Evolutionary conservation across 2,797 vertebrate species (phyloP), one percentile per base, ranked within the genome.

Genomic region (Notamacropus eugenii): DNA sequence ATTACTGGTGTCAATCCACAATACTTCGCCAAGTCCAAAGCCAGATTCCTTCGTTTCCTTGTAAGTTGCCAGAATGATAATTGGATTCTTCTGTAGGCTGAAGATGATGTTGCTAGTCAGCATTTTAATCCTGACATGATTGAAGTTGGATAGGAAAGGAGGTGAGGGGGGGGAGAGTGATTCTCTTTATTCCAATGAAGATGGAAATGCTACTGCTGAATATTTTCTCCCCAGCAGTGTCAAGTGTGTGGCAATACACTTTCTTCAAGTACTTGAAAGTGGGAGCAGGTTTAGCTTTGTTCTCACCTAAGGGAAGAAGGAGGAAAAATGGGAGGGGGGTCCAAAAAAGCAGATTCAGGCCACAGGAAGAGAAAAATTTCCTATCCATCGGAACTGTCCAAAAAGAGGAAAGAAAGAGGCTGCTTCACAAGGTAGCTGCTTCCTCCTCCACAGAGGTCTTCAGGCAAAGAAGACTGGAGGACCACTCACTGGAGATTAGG

Each of bases 51-150:
- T 96, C 58, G 3, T 92, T 96, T 96, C 54, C 59, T 97, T 96
- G 14, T 27, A 0, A 27, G 4, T 94, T 95, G n/a, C 87, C 90
- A 55, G 92, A 74, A 92, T 94, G 92, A 1, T 5, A 31, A 87
- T 50, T 87, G 74, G 22, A 87, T 95, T 96, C 3, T 9, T 90
- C 50, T 1, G 59, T 54, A 87, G 94, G 87, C 59, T 10, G 0
- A 74, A 62, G 19, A 31, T 92, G 59, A 54, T 95, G 98, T n/a
- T 94, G 29, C 50, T 92, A 4, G n/a, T 93, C 57, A 34, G 4
- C 62, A 40, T 96, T 97, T 95, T 90, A 90, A n/a, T 92, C 92
- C 90, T 96, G 96, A 31, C 90, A 96, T 95, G 92, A 54, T 92
- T 91, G 93, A 90, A 91, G 12, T 10, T 94, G 54, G 90, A 90